phyloP scores from a whole-genome alignment of 2,888 invertebrate species.

The Phalera bucephala region DNA sequence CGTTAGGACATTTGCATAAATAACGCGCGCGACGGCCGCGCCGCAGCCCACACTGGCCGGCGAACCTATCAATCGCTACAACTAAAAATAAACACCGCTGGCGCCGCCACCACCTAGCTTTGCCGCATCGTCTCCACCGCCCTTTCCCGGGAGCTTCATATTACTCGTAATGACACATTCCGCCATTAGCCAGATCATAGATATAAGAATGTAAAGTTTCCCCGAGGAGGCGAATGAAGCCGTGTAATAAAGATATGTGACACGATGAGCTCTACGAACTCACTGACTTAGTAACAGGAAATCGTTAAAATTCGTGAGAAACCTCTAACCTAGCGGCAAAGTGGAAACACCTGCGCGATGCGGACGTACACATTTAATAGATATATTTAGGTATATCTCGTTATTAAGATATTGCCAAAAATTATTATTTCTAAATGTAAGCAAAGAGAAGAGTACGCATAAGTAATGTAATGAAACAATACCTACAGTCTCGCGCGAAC shows the following conservation, averaged over 20 bases:
- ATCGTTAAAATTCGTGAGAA: constrained; percentile 80
- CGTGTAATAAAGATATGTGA: constrained; percentile 73
- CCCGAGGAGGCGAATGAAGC: constrained; percentile 60
- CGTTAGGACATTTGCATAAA: constrained; percentile 82
- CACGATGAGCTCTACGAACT: constrained; percentile 58
- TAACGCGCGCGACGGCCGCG: constrained; percentile 62
- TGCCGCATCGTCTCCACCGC: constrained; percentile 30
- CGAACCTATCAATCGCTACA: constrained; percentile 70
- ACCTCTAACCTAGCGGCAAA: constrained; percentile 46
- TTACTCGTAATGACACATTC: constrained; percentile 65
- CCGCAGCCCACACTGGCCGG: constrained; percentile 58
- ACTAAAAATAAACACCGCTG: constrained; percentile 69
- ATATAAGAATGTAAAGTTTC: constrained; percentile 59
- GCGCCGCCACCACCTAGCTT: constrained; percentile 51
- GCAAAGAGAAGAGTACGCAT: constrained; percentile 52
- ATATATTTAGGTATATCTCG: constrained; percentile 3
- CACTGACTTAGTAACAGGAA: constrained; percentile 69
- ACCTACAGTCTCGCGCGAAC: constrained; percentile 65
- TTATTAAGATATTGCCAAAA: neutral
- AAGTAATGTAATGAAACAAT: too few species aligned
- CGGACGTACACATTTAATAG: constrained; percentile 28
- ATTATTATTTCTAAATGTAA: constrained; percentile 51
- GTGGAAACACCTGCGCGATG: constrained; percentile 41
- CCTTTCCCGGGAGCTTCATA: constrained; percentile 41
- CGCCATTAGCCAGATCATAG: constrained; percentile 66